phyloP scores from a whole-genome alignment of 2,113 vertebrate species.

The Ellobius talpinus region DNA sequence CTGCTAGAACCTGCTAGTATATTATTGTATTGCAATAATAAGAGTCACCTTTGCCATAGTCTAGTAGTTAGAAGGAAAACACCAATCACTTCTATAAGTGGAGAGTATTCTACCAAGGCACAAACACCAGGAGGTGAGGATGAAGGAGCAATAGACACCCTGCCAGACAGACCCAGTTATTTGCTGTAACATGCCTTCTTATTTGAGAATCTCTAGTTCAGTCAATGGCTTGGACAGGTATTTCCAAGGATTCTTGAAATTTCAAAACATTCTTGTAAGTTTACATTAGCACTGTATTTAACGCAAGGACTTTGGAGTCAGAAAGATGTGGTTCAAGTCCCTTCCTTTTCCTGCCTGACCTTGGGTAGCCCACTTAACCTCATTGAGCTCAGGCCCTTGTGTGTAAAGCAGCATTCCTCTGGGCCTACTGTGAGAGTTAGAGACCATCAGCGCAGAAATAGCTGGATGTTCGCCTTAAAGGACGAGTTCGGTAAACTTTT shows the following conservation, averaged over 20 bases:
- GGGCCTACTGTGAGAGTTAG: background rate
- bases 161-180: background rate
- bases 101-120: background rate
- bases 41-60: background rate
- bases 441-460: background rate
- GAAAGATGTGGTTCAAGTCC: background rate
- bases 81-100: background rate
- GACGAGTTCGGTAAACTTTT: background rate
- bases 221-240: background rate
- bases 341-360: background rate
- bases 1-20: background rate
- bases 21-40: background rate
- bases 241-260: background rate
- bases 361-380: background rate
- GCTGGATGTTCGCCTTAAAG: background rate
- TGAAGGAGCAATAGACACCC: background rate
- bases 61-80: background rate
- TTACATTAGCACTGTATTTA: background rate
- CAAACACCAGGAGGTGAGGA: rapidly evolving
- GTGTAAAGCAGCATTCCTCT: background rate
- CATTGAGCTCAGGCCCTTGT: background rate
- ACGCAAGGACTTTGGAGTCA: background rate
- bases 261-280: background rate
- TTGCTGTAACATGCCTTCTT: background rate
- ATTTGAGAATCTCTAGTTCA: background rate